Percentiles rank a stretch among this genome's conserved stretches.
phyloP scores from a whole-genome alignment of 2,113 vertebrate genomes.

The Aldabrachelys gigantea region DNA sequence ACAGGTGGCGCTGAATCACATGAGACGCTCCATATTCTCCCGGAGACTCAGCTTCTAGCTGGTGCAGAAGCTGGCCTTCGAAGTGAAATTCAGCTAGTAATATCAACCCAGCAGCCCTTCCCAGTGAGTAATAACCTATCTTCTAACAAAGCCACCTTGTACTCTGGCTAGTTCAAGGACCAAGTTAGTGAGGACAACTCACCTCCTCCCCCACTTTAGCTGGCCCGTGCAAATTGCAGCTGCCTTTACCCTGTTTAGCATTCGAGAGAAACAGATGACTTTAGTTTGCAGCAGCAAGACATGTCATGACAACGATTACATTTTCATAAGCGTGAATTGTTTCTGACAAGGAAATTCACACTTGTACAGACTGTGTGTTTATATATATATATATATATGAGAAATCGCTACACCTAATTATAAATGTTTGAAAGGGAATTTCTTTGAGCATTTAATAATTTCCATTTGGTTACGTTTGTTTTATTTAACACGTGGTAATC shows the following conservation, averaged over 20 bases:
- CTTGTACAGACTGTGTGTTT: not conserved
- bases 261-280: slow-evolving; percentile 43
- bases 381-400: not conserved
- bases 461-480: not conserved
- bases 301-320: not conserved
- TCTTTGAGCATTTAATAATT: not conserved
- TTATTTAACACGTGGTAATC: not conserved
- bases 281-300: slow-evolving; percentile 32
- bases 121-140: not conserved
- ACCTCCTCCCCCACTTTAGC: slow-evolving; percentile 14
- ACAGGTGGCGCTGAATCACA: not conserved
- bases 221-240: slow-evolving; percentile 52
- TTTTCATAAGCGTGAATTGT: not conserved
- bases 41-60: not conserved
- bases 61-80: not conserved
- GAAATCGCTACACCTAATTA: not conserved
- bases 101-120: not conserved
- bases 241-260: slow-evolving; percentile 46
- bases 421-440: not conserved
- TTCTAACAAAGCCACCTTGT: not conserved
- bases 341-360: not conserved
- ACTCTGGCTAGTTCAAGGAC: not conserved
- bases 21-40: not conserved
- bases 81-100: not conserved
- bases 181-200: not conserved